Evolutionary conservation across 1,140 invertebrate genomes (phyloP).

Genomic region (Trichoplusia ni): DNA sequence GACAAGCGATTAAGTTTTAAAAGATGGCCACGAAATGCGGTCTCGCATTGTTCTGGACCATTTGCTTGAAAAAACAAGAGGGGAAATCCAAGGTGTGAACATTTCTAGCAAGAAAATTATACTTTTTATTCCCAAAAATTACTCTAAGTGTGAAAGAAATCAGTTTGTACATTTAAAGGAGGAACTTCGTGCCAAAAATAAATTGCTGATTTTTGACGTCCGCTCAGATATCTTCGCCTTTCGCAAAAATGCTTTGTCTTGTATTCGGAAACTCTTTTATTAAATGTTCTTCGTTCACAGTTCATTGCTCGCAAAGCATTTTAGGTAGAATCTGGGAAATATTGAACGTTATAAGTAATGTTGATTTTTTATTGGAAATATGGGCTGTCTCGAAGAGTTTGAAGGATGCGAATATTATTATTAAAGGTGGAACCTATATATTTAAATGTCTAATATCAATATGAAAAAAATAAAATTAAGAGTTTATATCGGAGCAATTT

Average conservation of each 20-base stretch:
- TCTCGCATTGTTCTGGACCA: constrained; percentile 27
- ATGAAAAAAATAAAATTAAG: too few species aligned
- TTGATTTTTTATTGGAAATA: neutral
- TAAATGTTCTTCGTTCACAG: constrained; percentile 4
- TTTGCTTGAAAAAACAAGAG: constrained; percentile 27
- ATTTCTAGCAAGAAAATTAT: constrained; percentile 9
- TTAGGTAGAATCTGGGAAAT: neutral
- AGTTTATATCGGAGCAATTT: too few species aligned
- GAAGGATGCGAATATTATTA: too few species aligned
- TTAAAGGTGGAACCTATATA: too few species aligned
- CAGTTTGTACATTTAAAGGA: neutral
- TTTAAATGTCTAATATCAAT: too few species aligned
- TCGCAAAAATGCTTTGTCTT: constrained; percentile 4
- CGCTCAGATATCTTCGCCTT: neutral
- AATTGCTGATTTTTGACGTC: constrained; percentile 6
- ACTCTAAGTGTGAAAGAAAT: neutral
- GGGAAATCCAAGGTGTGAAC: constrained; percentile 7
- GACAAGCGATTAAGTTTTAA: constrained; percentile 31
- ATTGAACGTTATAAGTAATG: neutral
- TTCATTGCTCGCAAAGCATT: neutral
- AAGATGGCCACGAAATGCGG: constrained; percentile 24
- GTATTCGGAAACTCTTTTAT: neutral
- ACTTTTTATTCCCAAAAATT: constrained; percentile 1
- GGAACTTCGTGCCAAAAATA: neutral
- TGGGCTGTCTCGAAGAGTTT: too few species aligned